Evolutionary conservation across 2,888 invertebrate genomes (phyloP).

Genomic region (Neocrepidodera transversa): DNA sequence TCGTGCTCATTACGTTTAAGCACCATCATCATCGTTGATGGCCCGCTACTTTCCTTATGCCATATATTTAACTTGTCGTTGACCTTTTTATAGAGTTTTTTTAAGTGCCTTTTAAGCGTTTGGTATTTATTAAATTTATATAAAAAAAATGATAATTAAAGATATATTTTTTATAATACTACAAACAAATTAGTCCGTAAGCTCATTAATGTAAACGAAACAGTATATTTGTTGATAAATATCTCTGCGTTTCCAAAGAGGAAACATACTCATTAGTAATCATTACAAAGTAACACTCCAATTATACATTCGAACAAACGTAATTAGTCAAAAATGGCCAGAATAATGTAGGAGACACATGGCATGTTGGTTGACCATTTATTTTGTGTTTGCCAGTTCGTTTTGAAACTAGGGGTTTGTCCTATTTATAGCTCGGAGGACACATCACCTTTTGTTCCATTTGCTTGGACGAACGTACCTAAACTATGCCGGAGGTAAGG

Average conservation of each 20-base stretch:
- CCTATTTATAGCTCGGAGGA: conserved; percentile 21
- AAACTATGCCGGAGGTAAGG: conserved; percentile 17
- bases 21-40: conserved; percentile 23
- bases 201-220: conserved; percentile 9
- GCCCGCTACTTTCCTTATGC: conserved; percentile 14
- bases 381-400: conserved; percentile 19
- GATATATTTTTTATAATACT: too few species aligned
- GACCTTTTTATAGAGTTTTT: too few species aligned
- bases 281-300: conserved; percentile 28
- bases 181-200: neutral
- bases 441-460: conserved; percentile 23
- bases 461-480: conserved; percentile 5
- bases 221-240: conserved; percentile 26
- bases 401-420: conserved; percentile 6
- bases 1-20: conserved; percentile 21
- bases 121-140: too few species aligned
- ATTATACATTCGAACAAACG: conserved; percentile 29
- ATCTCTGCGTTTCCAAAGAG: conserved; percentile 13
- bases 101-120: too few species aligned
- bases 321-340: conserved; percentile 31
- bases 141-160: too few species aligned
- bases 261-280: conserved; percentile 30
- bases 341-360: conserved; percentile 27
- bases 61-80: conserved; percentile 4
- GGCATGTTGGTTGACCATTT: conserved; percentile 31